Percentiles rank a stretch among this genome's conserved stretches.
These are phyloP conservation scores for Temnopleurus reevesii DNA, from an alignment of 53 echinoderm and acorn worm species.

Conservation along the genomic window DNA sequence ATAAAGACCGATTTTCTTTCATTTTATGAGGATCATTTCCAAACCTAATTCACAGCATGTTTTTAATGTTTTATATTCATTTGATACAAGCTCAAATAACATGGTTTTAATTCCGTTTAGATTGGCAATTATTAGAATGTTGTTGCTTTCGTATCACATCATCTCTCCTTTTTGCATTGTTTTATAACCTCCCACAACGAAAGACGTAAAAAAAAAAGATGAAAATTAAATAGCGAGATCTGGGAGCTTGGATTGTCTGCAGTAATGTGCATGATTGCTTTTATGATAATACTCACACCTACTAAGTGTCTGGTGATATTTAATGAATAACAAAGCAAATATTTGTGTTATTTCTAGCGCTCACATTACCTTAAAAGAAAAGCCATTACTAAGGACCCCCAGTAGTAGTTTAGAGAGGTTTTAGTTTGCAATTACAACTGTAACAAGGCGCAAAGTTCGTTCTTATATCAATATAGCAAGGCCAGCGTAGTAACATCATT, in stretches of 20 bases:
- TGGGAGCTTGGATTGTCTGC: background rate
- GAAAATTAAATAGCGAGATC: too few species aligned
- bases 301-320: background rate
- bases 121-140: background rate
- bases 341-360: background rate
- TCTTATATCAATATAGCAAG: background rate
- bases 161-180: background rate
- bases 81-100: too few species aligned
- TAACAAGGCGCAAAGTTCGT: background rate
- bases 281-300: background rate
- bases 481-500: background rate
- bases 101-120: background rate
- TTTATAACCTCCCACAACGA: too few species aligned
- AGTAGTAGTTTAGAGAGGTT: background rate
- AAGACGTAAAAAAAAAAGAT: too few species aligned
- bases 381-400: background rate
- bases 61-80: too few species aligned
- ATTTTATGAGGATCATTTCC: too few species aligned
- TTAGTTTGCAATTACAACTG: background rate
- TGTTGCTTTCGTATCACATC: background rate
- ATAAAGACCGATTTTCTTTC: too few species aligned
- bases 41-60: too few species aligned
- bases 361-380: background rate
- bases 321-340: constrained; percentile 5
- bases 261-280: background rate